Evolutionary conservation across 2,888 invertebrate species (phyloP), one percentile per base, ranked within the genome.

Genomic region (Malthinus seriepunctatus): DNA sequence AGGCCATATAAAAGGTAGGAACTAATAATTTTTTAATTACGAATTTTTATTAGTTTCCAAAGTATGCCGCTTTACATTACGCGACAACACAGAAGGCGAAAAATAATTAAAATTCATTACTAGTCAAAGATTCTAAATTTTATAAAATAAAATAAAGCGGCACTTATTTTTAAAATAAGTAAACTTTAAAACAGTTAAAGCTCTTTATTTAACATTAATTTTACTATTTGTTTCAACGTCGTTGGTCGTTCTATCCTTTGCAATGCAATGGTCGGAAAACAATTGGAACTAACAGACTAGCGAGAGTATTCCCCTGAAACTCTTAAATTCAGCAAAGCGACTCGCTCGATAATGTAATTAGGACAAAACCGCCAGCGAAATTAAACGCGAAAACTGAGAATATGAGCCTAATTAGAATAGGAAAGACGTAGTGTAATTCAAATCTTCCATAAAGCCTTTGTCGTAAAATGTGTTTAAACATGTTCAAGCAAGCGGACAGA

Each of bases 311-410:
- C 54, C 56, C 47, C 57, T 51, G 51, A 57, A 64, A 63, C 63
- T 63, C 56, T 63, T 64, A 63, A 57, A 60, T 55, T 59, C 50
- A 44, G 63, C 65, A 62, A 63, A 63, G 63, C 62, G 56, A 59
- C 62, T 59, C 66, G 70, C 76, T 80, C 81, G 80, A 80, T 82
- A 83, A 83, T 79, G 81, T 82, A 83, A 83, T 83, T 83, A 67
- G 66, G 64, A 57, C 65, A 63, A 63, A 67, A 83, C 82, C 82
- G 79, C 81, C 76, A 76, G 78, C 79, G 76, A 81, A 83, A 83
- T 83, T 83, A 83, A 82, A 83, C 81, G 81, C 80, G 81, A 81
- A 81, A 83, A 82, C 81, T 80, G 82, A 81, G 82, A 83, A 83
- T 82, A 81, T 82, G 81, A 81, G 81, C 79, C 82, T 83, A 83